Evolutionary conservation across 37 sponge, comb jelly and placozoan genomes (phyloP), one percentile per base, ranked within the genome.

Genomic region (Tethya wilhelma): DNA sequence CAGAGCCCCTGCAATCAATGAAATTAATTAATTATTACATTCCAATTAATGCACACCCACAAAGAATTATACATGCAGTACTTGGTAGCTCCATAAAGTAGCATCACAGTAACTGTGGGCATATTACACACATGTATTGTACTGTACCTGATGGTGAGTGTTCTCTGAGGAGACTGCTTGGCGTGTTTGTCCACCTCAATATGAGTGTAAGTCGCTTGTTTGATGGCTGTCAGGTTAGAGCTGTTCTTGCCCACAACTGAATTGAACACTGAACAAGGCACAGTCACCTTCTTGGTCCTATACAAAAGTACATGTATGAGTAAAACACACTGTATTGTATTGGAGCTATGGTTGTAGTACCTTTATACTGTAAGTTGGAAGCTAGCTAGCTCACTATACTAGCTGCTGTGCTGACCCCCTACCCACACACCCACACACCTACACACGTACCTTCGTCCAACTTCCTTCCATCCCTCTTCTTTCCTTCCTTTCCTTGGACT

Each of bases 401-500:
- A 19, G 14, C 9, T 49, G 9, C 14, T 4, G 26, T n/a, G 59
- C 59, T 58, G 59, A 14, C 23, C 26, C 59, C 23, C 6, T 4
- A 58, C 4, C 28, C 12, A 58, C 14, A 9, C 59, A 58, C 53
- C 14, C 59, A 14, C 23, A 9, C 59, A n/a, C 67, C 9, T 36
- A 9, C 45, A 28, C 38, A 59, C 53, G 5, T 28, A 73, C 74
- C 84, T 74, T 64, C 75, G 64, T 14, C 74, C 84, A 28, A 95
- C 96, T 82, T 95, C 96, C 75, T 89, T 92, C 96, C 96, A 95
- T 11, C 93, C 96, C 1, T 95, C 96, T 32, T 95, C 96, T 59
- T 86, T 89, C 37, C 75, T 86, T 19, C 73, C 68, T 44, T 86
- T 89, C 38, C 96, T 38, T 32, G 96, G 96, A 65, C 91, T 93